Evolutionary conservation across 2,113 vertebrate genomes (phyloP), one percentile per base, ranked within the genome.

Genomic region (Camelus dromedarius): DNA sequence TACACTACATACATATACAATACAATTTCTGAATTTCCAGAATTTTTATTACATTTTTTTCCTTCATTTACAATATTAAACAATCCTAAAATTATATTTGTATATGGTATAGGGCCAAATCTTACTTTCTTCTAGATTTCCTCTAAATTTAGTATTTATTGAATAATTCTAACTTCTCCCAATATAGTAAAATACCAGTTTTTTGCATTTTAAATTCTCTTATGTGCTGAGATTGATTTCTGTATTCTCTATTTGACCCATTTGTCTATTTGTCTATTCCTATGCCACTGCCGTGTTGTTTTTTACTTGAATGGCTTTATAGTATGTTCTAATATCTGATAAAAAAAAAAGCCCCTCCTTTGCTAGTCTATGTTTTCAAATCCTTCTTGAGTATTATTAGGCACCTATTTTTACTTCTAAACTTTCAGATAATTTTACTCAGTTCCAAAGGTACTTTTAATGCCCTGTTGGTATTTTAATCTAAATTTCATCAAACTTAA

Each of bases 401-500:
- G 5, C 32, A 60, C 8, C 58, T 54, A 72, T 42, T 89, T 14
- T 67, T 76, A 82, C 19, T 67, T 8, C 26, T 83, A 60, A 93
- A 46, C n/a, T 56, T 87, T 73, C 72, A 72, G 24, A 72, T 60
- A 89, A 67, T 83, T 92, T 75, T 87, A 52, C 20, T 26, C 18
- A 75, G 13, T 56, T 32, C 54, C n/a, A 73, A 62, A 66, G 7
- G 73, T 54, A 54, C 30, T 91, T n/a, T 13, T 32, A 86, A 79
- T 72, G 22, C 19, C 26, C 56, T 67, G 2, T 70, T 77, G 9
- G 48, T 38, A 87, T 92, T 73, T 75, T 48, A 28, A 73, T 80
- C n/a, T 81, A 87, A 84, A 92, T 92, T 26, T 88, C 69, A 95
- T 82, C 58, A 60, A 48, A 9, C 24, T 80, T 67, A 81, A 56